A percentile compares a stretch with the other conserved stretches of the same genome.
phyloP scores from a whole-genome alignment of 2,888 invertebrate species.

The Metalampra italica region DNA sequence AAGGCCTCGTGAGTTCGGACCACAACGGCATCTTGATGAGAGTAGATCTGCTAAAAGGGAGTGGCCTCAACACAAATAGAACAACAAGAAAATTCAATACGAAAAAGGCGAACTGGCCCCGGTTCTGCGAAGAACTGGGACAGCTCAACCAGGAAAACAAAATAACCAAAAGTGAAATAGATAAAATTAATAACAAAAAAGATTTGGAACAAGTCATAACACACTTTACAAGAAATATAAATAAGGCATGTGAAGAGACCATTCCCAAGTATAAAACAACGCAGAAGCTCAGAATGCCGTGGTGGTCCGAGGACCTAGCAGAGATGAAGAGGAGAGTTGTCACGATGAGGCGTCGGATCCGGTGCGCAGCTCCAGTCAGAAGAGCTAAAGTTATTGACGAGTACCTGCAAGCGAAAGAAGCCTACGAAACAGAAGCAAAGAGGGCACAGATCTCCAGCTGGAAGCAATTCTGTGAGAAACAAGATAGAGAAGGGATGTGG shows the following conservation, averaged over 20 bases:
- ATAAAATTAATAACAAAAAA: background rate
- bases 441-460: constrained; percentile 15
- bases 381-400: constrained; percentile 11
- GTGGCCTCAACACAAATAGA: background rate
- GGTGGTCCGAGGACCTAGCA: no score
- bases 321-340: no score
- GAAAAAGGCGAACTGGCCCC: constrained; percentile 6
- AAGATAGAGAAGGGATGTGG: constrained; percentile 15
- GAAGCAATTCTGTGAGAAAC: constrained; percentile 17
- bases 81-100: constrained; percentile 10
- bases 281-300: background rate
- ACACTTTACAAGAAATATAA: no score
- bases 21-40: constrained; percentile 21
- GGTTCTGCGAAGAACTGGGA: constrained; percentile 3
- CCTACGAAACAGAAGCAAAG: constrained; percentile 11
- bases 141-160: background rate
- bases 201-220: background rate
- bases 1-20: constrained; percentile 12
- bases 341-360: no score
- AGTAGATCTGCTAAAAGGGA: background rate
- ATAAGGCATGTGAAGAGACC: no score
- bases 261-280: no score
- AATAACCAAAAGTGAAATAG: no score
- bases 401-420: constrained; percentile 14
- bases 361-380: constrained; percentile 11